Evolutionary conservation across 2,888 invertebrate species (phyloP).

Genomic region (Cotesia congregata): DNA sequence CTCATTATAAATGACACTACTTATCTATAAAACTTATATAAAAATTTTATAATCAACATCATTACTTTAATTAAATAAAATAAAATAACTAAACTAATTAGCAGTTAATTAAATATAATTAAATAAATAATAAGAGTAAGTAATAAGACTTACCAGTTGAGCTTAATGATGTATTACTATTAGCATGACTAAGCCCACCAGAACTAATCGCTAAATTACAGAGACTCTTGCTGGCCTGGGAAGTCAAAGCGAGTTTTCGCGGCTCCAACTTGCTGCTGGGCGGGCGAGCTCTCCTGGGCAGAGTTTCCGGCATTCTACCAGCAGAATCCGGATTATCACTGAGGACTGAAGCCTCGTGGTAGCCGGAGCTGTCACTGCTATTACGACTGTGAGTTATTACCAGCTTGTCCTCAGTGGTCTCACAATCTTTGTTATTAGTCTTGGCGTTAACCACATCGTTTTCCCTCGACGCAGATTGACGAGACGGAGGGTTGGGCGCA

Average conservation of each 20-base stretch:
- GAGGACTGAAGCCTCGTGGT: conserved; percentile 79
- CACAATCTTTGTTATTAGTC: conserved; percentile 36
- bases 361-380: conserved; percentile 81
- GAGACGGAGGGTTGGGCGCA: conserved; percentile 74
- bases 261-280: conserved; percentile 58
- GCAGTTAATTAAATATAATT: conserved; percentile 28
- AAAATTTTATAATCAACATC: conserved; percentile 5
- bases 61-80: conserved; percentile 25
- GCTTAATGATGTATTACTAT: conserved; percentile 65
- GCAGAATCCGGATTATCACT: conserved; percentile 74
- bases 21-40: conserved; percentile 16
- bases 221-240: conserved; percentile 66
- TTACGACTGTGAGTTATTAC: conserved; percentile 79
- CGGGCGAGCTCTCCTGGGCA: conserved; percentile 67
- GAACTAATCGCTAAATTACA: conserved; percentile 61
- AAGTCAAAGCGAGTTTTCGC: conserved; percentile 63
- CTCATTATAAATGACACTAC: background rate
- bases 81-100: conserved; percentile 15
- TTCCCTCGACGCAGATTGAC: conserved; percentile 41
- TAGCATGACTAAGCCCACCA: conserved; percentile 58
- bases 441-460: conserved; percentile 54
- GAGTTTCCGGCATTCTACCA: conserved; percentile 63
- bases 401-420: conserved; percentile 65
- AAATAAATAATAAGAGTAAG: conserved; percentile 28
- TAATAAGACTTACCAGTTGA: conserved; percentile 59